Base-by-base conservation (phyloP, 37 sponge, comb jelly and placozoan genomes). In the Chondrilla cf. caribensis region DNA sequence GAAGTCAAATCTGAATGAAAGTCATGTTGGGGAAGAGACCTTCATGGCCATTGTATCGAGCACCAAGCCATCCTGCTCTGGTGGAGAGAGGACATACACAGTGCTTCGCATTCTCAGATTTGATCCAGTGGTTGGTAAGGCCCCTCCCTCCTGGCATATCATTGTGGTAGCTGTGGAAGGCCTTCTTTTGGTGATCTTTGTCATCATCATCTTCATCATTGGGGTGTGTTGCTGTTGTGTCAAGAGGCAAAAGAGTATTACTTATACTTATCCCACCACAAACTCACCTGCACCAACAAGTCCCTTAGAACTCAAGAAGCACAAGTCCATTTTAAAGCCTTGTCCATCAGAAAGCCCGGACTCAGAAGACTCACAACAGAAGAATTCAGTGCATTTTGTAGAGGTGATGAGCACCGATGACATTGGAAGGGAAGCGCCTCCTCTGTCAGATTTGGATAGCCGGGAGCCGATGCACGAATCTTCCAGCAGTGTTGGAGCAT, bases 331-430 rank as follows among this genome's bases (percentile, higher is more conserved):
- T 38, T 42, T 73, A 24, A 73, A 73, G 25, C 36, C n/a, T 38
- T 73, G 40, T 21, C n/a, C n/a, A n/a, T 42, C 76, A 25, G 76
- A 73, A 40, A 39, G 42, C 15, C 2, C 41, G 3, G 76, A 73
- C 25, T 62, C 64, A 19, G 44, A 39, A 5, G 51, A 47, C 11
- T 14, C 11, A 11, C 29, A 24, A 40, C 76, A 73, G 9, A 73
- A 40, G 43, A 73, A 73, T 73, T 73, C 76, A 11, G 76, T 73
- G 21, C 76, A 43, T 24, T 73, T 73, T 40, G 44, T 73, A 18
- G 76, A 73, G 21, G 76, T 73, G 40, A 73, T 73, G 18, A n/a
- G 18, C 7, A 73, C 36, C n/a, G 25, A n/a, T 9, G 36, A 73
- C 25, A 42, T 73, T 14, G 43, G 40, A 9, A 22, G 22, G 6